A percentile compares a stretch with the other conserved stretches of the same genome.
Evolutionary conservation across 2,113 vertebrate genomes (phyloP).

Genomic region (Notechis scutatus): DNA sequence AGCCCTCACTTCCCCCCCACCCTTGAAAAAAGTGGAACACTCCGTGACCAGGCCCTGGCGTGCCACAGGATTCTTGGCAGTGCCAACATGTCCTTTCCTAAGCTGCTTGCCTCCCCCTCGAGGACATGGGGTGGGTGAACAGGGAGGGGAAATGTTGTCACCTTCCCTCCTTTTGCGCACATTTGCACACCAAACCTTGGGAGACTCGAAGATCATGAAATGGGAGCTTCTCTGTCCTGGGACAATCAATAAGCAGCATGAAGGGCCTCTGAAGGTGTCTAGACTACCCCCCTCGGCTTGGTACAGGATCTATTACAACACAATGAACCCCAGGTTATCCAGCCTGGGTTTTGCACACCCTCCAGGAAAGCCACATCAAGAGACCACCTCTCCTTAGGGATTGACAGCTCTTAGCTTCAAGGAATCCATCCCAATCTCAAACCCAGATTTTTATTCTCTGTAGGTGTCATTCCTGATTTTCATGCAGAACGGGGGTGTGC

Average conservation of each 20-base stretch:
- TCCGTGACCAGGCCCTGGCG: neutral
- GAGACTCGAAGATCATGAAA: neutral
- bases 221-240: neutral
- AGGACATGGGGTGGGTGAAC: neutral
- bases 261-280: neutral
- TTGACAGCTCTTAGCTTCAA: neutral
- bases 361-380: neutral
- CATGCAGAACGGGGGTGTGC: neutral
- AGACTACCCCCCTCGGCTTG: neutral
- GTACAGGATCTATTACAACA: neutral
- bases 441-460: neutral
- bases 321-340: neutral
- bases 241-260: neutral
- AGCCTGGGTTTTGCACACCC: neutral
- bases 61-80: neutral
- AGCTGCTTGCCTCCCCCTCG: neutral
- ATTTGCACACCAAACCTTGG: neutral
- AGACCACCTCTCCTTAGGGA: neutral
- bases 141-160: neutral
- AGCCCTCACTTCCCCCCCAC: neutral
- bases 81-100: neutral
- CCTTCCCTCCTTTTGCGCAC: neutral
- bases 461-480: neutral
- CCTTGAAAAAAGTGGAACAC: conserved; percentile 29
- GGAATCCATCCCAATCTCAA: neutral